Evolutionary conservation across 2,113 vertebrate species (phyloP).

Genomic region (Chrysochloris asiatica): DNA sequence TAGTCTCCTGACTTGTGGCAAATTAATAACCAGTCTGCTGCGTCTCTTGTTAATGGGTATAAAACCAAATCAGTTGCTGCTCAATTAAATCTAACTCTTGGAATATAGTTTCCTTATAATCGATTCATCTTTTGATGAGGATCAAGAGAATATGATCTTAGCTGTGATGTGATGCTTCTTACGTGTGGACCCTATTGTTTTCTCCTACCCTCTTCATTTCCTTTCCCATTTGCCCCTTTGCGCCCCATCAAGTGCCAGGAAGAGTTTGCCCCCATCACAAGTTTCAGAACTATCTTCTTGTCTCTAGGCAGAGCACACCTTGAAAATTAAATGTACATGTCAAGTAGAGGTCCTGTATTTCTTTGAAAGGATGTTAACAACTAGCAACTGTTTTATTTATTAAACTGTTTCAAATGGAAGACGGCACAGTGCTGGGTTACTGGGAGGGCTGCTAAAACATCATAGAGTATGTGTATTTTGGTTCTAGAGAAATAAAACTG

Average conservation of each 20-base stretch:
- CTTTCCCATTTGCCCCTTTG: conserved; percentile 23
- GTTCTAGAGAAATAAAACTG: conserved; percentile 28
- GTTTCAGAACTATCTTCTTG: conserved; percentile 28
- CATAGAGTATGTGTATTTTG: conserved; percentile 1
- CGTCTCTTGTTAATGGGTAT: neutral
- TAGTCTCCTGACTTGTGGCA: neutral
- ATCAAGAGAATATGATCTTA: conserved; percentile 25
- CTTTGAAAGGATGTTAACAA: conserved; percentile 8
- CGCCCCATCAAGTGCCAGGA: conserved; percentile 22
- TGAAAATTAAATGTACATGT: conserved; percentile 23
- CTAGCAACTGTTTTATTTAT: neutral
- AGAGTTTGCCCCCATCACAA: conserved; percentile 4
- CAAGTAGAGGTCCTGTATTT: neutral
- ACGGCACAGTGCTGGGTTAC: neutral
- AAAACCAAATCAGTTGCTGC: neutral
- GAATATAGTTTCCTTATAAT: conserved; percentile 20
- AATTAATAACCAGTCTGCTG: conserved; percentile 25
- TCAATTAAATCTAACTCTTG: neutral
- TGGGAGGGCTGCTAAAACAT: neutral
- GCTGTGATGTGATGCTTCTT: neutral
- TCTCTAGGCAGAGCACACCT: conserved; percentile 13
- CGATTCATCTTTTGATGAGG: conserved; percentile 44
- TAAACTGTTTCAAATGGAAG: neutral
- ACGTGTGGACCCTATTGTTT: neutral
- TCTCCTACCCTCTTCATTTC: neutral